Conservation (phyloP, 2,797 vertebrate genomes). For the Silurus aristotelis region DNA sequence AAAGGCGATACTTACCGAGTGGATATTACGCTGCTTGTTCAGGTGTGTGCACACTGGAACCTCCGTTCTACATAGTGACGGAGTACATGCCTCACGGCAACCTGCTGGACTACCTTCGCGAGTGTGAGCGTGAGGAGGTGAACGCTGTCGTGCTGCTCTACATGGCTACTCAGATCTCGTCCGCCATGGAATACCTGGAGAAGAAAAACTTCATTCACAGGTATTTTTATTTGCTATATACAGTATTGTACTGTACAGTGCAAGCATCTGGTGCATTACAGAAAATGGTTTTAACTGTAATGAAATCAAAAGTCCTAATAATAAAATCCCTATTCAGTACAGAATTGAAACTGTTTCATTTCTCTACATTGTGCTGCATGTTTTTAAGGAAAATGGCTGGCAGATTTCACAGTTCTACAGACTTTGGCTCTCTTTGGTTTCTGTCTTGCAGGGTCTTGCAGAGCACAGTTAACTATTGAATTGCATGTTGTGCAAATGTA, state of each 20-base stretch:
- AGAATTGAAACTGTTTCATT: not conserved
- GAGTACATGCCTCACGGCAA: slow-evolving; percentile 99
- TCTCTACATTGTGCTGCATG: not conserved
- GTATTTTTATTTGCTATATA: slow-evolving; percentile 63
- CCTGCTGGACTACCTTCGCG: slow-evolving; percentile 93
- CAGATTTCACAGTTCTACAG: not conserved
- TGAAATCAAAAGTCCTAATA: not conserved
- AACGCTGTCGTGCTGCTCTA: slow-evolving; percentile 96
- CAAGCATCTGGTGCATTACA: not conserved
- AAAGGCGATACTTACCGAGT: not conserved
- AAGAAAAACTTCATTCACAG: slow-evolving; percentile 99
- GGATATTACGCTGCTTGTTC: not conserved
- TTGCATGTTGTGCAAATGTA: slow-evolving; percentile 6
- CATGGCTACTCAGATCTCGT: slow-evolving; percentile 99
- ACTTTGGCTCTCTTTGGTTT: not conserved
- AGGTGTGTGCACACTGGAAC: slow-evolving; percentile 98
- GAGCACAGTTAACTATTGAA: not conserved
- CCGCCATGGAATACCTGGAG: slow-evolving; percentile 98
- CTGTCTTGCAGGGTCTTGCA: not conserved
- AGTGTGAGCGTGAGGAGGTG: slow-evolving; percentile 93
- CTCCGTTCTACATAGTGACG: slow-evolving; percentile 97
- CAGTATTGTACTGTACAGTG: not conserved
- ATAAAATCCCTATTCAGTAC: not conserved
- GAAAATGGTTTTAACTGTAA: not conserved
- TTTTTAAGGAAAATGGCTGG: not conserved